These are phyloP conservation scores for Sinopyrophorus schimmeli DNA, from an alignment of 2,888 invertebrate genomes.

Conservation along the genomic window DNA sequence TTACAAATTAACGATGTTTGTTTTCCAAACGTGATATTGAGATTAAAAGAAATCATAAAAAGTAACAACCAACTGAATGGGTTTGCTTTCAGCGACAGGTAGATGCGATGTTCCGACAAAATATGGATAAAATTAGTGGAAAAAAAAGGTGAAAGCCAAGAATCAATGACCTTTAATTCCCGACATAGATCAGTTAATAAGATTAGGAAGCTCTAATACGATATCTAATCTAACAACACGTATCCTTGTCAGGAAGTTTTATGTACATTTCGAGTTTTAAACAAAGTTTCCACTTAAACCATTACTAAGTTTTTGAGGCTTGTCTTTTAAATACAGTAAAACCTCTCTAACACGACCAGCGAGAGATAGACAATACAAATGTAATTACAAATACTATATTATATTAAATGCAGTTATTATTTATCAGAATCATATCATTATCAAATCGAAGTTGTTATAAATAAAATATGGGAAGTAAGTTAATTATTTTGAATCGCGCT, in stretches of 20 bases:
- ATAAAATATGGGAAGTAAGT: too few relatives aligned
- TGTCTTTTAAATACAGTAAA: too few relatives aligned
- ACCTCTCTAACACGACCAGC: too few relatives aligned
- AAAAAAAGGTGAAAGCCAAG: constrained; percentile 25
- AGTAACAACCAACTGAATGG: not conserved
- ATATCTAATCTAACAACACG: constrained; percentile 2
- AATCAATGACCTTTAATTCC: constrained; percentile 26
- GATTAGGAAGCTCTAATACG: constrained; percentile 23
- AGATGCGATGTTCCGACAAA: constrained; percentile 25
- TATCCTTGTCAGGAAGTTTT: constrained; percentile 6
- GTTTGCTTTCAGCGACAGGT: constrained; percentile 19
- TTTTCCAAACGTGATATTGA: constrained; percentile 15
- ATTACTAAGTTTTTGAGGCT: too few relatives aligned
- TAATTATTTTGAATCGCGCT: too few relatives aligned
- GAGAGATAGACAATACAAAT: too few relatives aligned
- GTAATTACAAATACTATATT: too few relatives aligned
- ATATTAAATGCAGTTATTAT: too few relatives aligned
- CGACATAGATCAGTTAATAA: constrained; percentile 21
- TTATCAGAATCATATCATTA: too few relatives aligned
- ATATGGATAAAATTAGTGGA: constrained; percentile 22
- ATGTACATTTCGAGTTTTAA: too few relatives aligned
- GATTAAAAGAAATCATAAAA: constrained; percentile 9
- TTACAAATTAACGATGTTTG: constrained; percentile 15
- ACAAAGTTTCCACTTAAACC: too few relatives aligned
- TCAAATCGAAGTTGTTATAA: too few relatives aligned